A percentile compares a stretch with the other conserved stretches of the same genome.
These are phyloP conservation scores for Corythaeola cristata DNA, from an alignment of 2,113 vertebrate genomes.

Conservation along the genomic window DNA sequence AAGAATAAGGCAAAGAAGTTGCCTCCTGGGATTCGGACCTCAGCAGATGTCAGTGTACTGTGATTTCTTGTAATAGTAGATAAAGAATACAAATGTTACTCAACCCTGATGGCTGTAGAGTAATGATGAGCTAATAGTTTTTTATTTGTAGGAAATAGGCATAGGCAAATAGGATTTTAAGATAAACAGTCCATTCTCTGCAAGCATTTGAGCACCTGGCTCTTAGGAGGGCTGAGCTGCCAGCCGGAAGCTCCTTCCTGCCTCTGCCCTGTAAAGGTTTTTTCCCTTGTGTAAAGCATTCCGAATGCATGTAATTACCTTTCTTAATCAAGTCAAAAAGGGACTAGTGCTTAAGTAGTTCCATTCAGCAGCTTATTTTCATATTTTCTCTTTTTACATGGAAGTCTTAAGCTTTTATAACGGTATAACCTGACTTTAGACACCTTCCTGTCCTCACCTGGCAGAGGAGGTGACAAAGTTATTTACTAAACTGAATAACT, in stretches of 20 bases:
- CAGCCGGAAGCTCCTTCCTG: constrained; percentile 18
- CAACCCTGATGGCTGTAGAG: neutral
- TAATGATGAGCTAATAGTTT: neutral
- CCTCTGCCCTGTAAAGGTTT: neutral
- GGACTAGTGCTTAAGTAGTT: neutral
- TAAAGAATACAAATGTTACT: neutral
- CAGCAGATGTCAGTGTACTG: neutral
- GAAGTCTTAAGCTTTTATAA: neutral
- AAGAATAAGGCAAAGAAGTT: neutral
- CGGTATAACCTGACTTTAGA: neutral
- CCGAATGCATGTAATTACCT: neutral
- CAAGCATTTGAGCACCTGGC: neutral
- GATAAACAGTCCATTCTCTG: neutral
- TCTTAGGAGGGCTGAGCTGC: neutral
- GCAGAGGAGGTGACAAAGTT: neutral
- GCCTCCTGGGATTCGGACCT: neutral
- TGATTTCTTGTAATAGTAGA: neutral
- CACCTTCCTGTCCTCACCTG: neutral
- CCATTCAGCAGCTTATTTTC: neutral
- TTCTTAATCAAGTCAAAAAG: constrained; percentile 31
- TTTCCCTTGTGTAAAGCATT: neutral
- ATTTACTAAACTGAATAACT: neutral
- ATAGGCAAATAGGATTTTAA: neutral
- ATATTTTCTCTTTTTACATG: neutral
- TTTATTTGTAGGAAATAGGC: neutral